Conservation (phyloP, 2,888 invertebrate genomes). For the Stegana nigrithorax region DNA sequence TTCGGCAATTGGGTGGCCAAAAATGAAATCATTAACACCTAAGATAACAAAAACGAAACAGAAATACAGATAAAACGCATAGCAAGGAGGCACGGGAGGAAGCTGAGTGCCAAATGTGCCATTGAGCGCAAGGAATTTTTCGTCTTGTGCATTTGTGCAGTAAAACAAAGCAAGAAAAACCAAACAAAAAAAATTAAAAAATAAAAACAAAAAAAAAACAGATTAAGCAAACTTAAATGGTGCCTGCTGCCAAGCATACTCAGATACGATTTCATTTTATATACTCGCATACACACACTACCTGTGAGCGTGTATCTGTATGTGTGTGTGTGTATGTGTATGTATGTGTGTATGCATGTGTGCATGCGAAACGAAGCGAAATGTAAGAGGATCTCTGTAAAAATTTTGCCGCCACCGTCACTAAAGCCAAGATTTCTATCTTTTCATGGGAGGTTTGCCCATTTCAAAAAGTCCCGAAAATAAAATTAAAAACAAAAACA, state of each 20-base stretch:
- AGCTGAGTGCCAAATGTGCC: constrained; percentile 31
- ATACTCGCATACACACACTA: neutral
- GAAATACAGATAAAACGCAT: constrained; percentile 24
- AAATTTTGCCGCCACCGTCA: constrained; percentile 45
- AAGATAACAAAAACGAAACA: constrained; percentile 52
- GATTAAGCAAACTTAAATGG: neutral
- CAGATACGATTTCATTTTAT: constrained; percentile 9
- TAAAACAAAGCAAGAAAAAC: neutral
- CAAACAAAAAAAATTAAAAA: neutral
- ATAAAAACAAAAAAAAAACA: neutral
- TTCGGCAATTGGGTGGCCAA: constrained; percentile 65
- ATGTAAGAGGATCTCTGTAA: constrained; percentile 51
- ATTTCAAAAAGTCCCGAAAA: constrained; percentile 48
- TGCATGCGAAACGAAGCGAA: constrained; percentile 15
- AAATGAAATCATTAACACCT: constrained; percentile 69
- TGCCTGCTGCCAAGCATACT: neutral
- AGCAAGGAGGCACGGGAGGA: constrained; percentile 2
- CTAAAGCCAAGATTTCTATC: constrained; percentile 59
- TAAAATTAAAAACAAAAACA: constrained; percentile 15
- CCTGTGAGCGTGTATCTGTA: too few species aligned
- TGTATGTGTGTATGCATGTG: too few species aligned
- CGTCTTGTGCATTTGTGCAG: constrained; percentile 3
- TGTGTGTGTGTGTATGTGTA: too few species aligned
- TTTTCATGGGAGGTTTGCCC: constrained; percentile 61
- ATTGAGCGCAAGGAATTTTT: constrained; percentile 49